phyloP scores from a whole-genome alignment of 2,113 vertebrate genomes.

The Sinosuthora webbiana region DNA sequence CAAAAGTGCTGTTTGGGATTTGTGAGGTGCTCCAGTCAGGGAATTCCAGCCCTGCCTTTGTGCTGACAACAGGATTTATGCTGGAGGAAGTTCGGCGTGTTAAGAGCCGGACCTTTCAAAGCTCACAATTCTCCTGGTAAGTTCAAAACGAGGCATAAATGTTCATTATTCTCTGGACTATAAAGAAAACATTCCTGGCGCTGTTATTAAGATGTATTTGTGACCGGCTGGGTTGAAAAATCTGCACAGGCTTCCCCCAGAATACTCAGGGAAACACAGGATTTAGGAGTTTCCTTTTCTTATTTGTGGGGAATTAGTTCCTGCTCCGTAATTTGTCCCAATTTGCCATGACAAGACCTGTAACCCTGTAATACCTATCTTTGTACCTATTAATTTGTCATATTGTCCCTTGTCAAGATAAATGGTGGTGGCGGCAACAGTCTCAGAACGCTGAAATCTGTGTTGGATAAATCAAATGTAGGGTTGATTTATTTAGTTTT shows the following conservation, averaged over 20 bases:
- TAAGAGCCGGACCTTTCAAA: neutral
- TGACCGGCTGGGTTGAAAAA: neutral
- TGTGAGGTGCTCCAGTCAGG: neutral
- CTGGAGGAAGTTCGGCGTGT: neutral
- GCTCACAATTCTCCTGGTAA: neutral
- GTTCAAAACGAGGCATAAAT: neutral
- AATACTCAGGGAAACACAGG: neutral
- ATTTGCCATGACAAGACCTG: slow-evolving; percentile 25
- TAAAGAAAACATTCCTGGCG: neutral
- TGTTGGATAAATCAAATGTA: slow-evolving; percentile 1
- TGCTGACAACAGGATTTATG: slow-evolving; percentile 17
- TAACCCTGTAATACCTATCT: neutral
- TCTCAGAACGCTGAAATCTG: neutral
- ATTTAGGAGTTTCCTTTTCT: slow-evolving; percentile 5
- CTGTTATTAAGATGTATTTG: neutral
- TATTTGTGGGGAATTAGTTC: neutral
- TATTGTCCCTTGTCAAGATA: neutral
- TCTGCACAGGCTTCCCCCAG: neutral
- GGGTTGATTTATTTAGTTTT: neutral
- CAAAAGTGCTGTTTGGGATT: neutral
- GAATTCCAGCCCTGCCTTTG: neutral
- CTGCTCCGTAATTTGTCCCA: neutral
- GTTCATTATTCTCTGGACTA: neutral
- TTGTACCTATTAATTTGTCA: neutral
- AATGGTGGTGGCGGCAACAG: neutral